phyloP scores from a whole-genome alignment of 2,113 vertebrate species.

The Ibidorhyncha struthersii region DNA sequence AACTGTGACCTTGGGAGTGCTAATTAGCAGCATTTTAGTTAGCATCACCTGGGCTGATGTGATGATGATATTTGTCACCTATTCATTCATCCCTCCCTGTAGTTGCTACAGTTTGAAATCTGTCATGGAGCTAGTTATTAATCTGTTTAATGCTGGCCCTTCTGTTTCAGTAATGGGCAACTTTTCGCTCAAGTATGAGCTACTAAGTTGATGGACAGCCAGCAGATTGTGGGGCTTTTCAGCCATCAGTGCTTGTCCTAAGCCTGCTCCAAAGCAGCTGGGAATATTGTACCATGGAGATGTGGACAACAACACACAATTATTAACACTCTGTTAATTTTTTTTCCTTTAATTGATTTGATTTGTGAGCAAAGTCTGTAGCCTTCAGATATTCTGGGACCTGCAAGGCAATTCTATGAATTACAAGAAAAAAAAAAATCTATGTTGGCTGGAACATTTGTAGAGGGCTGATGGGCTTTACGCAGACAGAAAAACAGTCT shows the following conservation, averaged over 20 bases:
- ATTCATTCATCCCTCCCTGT: background rate
- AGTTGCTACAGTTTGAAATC: background rate
- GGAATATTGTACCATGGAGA: background rate
- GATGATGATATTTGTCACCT: background rate
- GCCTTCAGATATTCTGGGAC: background rate
- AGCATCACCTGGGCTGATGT: background rate
- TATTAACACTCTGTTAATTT: background rate
- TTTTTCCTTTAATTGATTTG: background rate
- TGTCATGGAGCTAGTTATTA: background rate
- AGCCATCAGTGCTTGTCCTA: background rate
- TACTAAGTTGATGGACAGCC: background rate
- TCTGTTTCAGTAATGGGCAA: background rate
- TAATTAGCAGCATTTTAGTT: background rate
- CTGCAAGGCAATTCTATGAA: background rate
- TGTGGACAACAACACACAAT: background rate
- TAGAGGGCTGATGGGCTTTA: background rate
- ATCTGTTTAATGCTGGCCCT: background rate
- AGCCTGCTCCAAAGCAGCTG: background rate
- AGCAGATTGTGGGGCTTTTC: background rate
- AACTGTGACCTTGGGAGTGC: background rate
- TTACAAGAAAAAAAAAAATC: background rate
- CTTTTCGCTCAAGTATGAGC: background rate
- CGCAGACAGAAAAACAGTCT: background rate
- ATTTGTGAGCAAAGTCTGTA: background rate
- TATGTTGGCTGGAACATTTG: background rate